phyloP scores from a whole-genome alignment of 2,113 vertebrate genomes.

The Aramus guarauna region DNA sequence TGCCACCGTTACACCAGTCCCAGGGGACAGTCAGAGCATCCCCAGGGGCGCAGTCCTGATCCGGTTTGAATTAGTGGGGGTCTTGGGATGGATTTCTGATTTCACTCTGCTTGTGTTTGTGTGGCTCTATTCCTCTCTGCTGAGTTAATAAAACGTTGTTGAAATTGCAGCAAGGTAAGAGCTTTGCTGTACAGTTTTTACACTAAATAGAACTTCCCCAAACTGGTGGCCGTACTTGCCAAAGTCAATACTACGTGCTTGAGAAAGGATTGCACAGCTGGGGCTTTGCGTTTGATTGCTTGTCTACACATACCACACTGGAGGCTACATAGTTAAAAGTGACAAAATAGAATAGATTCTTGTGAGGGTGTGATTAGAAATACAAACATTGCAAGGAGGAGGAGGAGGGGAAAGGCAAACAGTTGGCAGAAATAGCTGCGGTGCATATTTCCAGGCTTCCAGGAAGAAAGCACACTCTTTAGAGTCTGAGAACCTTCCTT shows the following conservation, averaged over 20 bases:
- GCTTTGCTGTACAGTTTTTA: slow-evolving; percentile 4
- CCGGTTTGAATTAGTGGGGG: neutral
- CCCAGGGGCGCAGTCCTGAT: neutral
- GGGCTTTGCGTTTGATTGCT: neutral
- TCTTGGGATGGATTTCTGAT: neutral
- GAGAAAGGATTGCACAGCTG: slow-evolving; percentile 24
- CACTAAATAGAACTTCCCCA: neutral
- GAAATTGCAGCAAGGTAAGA: neutral
- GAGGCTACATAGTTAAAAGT: slow-evolving; percentile 34
- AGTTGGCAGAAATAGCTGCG: slow-evolving; percentile 36
- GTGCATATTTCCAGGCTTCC: slow-evolving; percentile 40
- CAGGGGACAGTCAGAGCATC: neutral
- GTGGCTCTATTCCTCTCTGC: neutral
- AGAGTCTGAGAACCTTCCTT: neutral
- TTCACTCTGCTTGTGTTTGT: neutral
- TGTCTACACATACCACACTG: neutral
- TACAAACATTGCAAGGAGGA: slow-evolving; percentile 23
- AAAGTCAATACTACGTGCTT: neutral
- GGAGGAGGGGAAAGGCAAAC: slow-evolving; percentile 46
- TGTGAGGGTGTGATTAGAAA: slow-evolving; percentile 56
- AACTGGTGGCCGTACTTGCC: neutral
- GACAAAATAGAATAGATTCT: slow-evolving; percentile 28
- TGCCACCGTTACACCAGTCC: neutral
- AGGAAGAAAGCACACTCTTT: neutral
- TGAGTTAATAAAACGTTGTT: neutral